Conservation (phyloP, 2,797 vertebrate genomes). For the Erpetoichthys calabaricus region DNA sequence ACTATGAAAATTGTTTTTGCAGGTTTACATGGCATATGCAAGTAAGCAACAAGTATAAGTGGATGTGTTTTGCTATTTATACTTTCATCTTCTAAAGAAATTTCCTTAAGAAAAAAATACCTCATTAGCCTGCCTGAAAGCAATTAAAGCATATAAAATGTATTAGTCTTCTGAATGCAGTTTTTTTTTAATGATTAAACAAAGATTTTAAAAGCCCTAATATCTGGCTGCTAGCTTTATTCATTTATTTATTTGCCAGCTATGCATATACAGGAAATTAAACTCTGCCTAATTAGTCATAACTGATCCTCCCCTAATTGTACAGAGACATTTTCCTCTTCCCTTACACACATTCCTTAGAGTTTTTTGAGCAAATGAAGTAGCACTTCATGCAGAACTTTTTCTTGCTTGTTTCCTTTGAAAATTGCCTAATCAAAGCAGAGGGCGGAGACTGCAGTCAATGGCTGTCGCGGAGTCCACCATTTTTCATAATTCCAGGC, state of each 20-base stretch:
- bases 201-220: not conserved
- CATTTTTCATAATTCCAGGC: too few species aligned
- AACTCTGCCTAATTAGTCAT: slow-evolving; percentile 9
- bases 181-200: not conserved
- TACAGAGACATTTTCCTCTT: not conserved
- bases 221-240: not conserved
- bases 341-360: not conserved
- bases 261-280: not conserved
- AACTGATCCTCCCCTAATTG: slow-evolving; percentile 4
- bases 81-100: not conserved
- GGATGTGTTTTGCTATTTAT: too few species aligned
- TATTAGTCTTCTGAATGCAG: not conserved
- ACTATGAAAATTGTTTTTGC: too few species aligned
- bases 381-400: not conserved
- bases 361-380: slow-evolving; percentile 1
- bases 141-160: not conserved
- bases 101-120: not conserved
- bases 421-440: not conserved
- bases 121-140: not conserved
- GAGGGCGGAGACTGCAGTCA: too few species aligned
- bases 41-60: too few species aligned
- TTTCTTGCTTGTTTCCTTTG: not conserved
- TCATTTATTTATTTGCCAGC: not conserved
- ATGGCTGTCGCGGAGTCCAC: too few species aligned
- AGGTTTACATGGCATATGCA: too few species aligned